phyloP scores from a whole-genome alignment of 2,888 invertebrate species.

The Phoenoteleia sp. region DNA sequence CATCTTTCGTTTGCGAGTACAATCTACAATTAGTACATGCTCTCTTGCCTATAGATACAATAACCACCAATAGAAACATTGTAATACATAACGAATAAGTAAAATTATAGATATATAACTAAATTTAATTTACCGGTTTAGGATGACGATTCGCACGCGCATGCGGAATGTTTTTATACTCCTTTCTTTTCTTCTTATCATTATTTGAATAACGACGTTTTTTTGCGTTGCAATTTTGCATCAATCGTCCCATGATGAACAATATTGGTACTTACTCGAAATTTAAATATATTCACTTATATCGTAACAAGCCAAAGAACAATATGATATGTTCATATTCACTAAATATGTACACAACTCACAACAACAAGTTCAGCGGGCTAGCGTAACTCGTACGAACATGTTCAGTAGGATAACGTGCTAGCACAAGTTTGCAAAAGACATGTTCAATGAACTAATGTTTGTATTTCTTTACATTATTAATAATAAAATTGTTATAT shows the following conservation, averaged over 20 bases:
- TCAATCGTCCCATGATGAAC: background rate
- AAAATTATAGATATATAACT: background rate
- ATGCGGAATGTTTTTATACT: background rate
- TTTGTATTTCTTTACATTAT: no score
- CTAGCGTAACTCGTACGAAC: no score
- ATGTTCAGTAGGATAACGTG: no score
- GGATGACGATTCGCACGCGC: background rate
- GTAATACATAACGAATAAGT: background rate
- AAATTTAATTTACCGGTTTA: background rate
- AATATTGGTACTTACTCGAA: background rate
- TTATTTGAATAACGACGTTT: conserved; percentile 5
- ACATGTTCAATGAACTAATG: no score
- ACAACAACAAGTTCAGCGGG: no score
- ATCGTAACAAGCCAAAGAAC: background rate
- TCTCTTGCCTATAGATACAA: background rate
- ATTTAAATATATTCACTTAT: background rate
- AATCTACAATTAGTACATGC: background rate
- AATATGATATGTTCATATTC: no score
- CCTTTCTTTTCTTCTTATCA: background rate
- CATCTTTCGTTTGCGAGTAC: conserved; percentile 24
- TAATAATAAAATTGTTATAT: no score
- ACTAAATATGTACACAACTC: no score
- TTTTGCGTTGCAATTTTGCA: background rate
- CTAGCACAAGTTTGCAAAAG: no score
- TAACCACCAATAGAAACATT: background rate